Evolutionary conservation across 1,140 invertebrate species (phyloP), one percentile per base, ranked within the genome.

Genomic region (Pentalonia nigronervosa): DNA sequence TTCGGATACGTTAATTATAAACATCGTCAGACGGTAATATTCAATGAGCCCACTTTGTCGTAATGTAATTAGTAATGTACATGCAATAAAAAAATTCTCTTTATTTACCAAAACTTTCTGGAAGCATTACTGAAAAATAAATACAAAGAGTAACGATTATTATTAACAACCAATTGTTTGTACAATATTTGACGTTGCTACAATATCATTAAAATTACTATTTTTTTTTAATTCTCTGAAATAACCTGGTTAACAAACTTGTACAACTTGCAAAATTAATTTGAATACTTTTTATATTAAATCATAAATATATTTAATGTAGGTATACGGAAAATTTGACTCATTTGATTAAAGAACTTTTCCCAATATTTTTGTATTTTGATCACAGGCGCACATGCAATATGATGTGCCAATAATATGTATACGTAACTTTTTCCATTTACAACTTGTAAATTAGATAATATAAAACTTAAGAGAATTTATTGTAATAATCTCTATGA

Each of bases 31-130:
- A n/a, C 56, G 56, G 89, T 90, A 90, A 90, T 90, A 60, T 90
- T 90, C 89, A 90, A 90, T 90, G 89, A 90, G 89, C 25, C 53
- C 36, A 67, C 56, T 90, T 89, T 90, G 89, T 90, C 53, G 23
- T 90, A 90, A 90, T n/a, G 89, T 67, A 60, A 90, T 90, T 67
- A n/a, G 86, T 50, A 50, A 88, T 20, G 86, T 48, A 48, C 41
- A 41, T 21, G n/a, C 45, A 84, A 89, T 50, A 88, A 88, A 34
- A 50, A 50, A 50, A 89, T 53, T 36, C n/a, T 53, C 50, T 56
- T 56, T 89, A 56, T 89, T 56, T 41, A 56, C 50, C 21, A 34
- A 41, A 89, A 89, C 88, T 89, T 89, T 50, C 88, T 34, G 34
- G 48, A 89, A 34, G 50, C n/a, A 17, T 53, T 41, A 20, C n/a